Percentiles rank a stretch among this genome's conserved stretches.
Conservation (phyloP, 2,888 invertebrate species). For the Oasisia sp. region DNA sequence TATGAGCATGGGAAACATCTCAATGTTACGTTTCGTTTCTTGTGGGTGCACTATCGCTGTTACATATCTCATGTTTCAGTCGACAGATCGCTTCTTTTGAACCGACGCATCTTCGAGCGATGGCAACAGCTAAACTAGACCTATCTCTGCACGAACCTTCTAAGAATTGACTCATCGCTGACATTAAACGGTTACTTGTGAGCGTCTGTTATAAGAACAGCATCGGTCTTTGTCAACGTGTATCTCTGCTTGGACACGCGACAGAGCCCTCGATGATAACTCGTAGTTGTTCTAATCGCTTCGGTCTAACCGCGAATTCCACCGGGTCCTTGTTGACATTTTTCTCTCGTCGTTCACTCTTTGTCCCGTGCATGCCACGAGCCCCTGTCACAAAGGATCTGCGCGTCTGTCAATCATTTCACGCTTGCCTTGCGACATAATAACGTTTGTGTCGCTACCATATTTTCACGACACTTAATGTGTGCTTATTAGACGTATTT, state of each 20-base stretch:
- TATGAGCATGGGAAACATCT: neutral
- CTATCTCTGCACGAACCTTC: neutral
- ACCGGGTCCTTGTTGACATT: no score
- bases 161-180: neutral
- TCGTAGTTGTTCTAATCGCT: neutral
- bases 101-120: neutral
- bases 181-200: neutral
- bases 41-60: neutral
- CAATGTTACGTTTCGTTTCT: neutral
- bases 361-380: neutral
- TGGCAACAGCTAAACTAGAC: neutral
- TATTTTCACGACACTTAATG: neutral
- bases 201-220: neutral
- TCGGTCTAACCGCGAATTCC: neutral
- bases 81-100: constrained; percentile 1
- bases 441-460: neutral
- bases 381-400: neutral
- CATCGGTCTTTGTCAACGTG: neutral
- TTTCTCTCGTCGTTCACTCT: neutral
- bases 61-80: neutral
- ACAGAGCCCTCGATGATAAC: neutral
- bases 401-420: neutral
- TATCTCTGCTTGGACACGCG: neutral
- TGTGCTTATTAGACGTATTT: constrained; percentile 7
- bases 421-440: neutral